phyloP scores from a whole-genome alignment of 2,113 vertebrate genomes.

The Apodemus speciosus region DNA sequence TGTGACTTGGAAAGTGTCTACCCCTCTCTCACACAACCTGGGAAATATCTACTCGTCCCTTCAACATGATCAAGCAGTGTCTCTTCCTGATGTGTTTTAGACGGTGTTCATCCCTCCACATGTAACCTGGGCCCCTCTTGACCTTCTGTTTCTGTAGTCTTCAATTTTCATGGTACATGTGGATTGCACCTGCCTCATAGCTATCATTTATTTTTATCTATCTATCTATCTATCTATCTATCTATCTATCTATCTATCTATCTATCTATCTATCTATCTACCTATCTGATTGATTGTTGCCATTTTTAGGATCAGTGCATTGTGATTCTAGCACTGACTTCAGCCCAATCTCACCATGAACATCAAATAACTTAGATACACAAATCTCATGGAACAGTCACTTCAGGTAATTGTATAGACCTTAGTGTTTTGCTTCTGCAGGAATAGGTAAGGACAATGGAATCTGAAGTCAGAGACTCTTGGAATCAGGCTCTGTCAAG shows the following conservation, averaged over 20 bases:
- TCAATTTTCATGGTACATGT: background rate
- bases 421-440: background rate
- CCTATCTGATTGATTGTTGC: background rate
- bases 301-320: background rate
- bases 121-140: background rate
- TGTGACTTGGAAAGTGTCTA: background rate
- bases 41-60: background rate
- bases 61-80: background rate
- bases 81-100: background rate
- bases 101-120: background rate
- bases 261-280: background rate
- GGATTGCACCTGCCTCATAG: background rate
- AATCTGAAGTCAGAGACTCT: background rate
- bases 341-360: no score
- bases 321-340: background rate
- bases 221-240: background rate
- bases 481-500: background rate
- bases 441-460: background rate
- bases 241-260: background rate
- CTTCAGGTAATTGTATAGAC: background rate
- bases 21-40: background rate
- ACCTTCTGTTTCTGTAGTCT: background rate
- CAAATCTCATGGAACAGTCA: background rate
- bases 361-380: background rate
- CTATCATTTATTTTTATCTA: background rate